Percentiles rank a stretch among this genome's conserved stretches.
phyloP scores from a whole-genome alignment of 1,140 invertebrate genomes.

The Doryteuthis pealeii region DNA sequence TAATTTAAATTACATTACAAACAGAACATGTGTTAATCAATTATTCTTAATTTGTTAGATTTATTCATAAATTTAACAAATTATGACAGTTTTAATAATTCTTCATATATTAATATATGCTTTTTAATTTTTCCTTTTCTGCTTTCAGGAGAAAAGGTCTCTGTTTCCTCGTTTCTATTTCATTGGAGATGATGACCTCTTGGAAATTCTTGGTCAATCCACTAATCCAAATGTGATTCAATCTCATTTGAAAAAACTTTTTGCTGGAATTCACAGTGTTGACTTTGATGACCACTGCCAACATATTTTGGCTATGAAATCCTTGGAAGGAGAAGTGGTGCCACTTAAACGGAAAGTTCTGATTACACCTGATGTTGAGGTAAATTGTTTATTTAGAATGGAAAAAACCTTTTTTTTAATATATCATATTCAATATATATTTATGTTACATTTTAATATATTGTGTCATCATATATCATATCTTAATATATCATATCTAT shows the following conservation, averaged over 20 bases:
- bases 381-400: slow-evolving; percentile 58
- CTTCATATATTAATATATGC: too few species aligned
- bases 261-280: slow-evolving; percentile 81
- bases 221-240: slow-evolving; percentile 86
- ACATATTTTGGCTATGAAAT: slow-evolving; percentile 75
- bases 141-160: slow-evolving; percentile 81
- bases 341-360: slow-evolving; percentile 73
- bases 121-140: slow-evolving; percentile 1
- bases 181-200: slow-evolving; percentile 92
- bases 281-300: slow-evolving; percentile 68
- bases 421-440: neutral
- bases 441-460: neutral
- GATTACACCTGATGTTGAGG: slow-evolving; percentile 81
- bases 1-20: too few species aligned
- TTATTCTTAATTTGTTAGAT: too few species aligned
- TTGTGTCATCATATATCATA: neutral
- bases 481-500: too few species aligned
- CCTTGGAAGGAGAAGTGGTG: slow-evolving; percentile 84
- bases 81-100: too few species aligned
- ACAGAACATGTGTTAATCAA: too few species aligned
- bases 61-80: too few species aligned
- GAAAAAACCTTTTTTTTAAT: neutral
- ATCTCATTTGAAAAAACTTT: slow-evolving; percentile 91
- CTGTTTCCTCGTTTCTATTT: slow-evolving; percentile 95
- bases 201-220: slow-evolving; percentile 86